Conservation (phyloP, 2,113 vertebrate genomes). For the Cyanoramphus novaezelandiae region DNA sequence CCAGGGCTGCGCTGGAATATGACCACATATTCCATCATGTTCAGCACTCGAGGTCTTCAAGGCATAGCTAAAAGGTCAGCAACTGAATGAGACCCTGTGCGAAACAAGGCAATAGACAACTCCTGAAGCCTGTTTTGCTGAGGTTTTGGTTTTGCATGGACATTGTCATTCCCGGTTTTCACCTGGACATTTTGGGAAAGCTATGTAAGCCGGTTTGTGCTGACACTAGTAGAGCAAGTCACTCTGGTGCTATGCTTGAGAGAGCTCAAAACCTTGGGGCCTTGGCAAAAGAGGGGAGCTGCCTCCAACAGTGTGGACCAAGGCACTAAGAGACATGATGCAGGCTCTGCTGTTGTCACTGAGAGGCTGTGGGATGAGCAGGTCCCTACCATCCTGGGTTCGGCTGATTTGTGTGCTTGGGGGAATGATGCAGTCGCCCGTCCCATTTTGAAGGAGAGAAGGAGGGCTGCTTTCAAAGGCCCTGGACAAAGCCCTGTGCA, state of each 20-base stretch:
- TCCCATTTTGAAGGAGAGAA: not conserved
- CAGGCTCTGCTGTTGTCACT: not conserved
- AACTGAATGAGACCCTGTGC: not conserved
- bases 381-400: no score
- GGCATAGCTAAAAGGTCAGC: not conserved
- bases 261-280: not conserved
- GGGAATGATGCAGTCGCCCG: not conserved
- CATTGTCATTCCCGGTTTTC: not conserved
- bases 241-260: not conserved
- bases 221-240: not conserved
- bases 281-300: not conserved
- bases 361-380: not conserved
- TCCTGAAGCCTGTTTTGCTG: not conserved
- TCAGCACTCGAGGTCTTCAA: not conserved
- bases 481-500: not conserved
- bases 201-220: not conserved
- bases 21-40: not conserved
- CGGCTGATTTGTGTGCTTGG: not conserved
- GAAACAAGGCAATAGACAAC: not conserved
- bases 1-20: not conserved
- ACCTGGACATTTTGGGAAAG: not conserved
- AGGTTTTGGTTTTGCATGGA: not conserved
- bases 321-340: fast-evolving
- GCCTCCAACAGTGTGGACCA: not conserved
- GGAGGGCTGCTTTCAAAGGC: not conserved